phyloP scores from a whole-genome alignment of 2,797 vertebrate genomes.

The Enteromius argenteus region DNA sequence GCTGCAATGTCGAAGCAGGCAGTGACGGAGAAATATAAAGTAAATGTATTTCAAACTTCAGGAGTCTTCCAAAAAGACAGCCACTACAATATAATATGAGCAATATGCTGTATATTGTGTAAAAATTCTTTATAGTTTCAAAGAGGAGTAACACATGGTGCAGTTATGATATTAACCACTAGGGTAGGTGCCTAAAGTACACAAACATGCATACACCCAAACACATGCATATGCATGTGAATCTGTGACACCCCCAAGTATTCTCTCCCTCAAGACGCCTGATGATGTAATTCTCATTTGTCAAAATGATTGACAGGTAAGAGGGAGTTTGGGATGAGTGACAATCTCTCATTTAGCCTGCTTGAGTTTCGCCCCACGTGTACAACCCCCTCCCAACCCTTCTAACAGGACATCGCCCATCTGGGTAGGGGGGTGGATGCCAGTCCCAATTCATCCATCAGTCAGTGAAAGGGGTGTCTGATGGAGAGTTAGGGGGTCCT shows the following conservation, averaged over 20 bases:
- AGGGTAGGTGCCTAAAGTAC: background rate
- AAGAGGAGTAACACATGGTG: background rate
- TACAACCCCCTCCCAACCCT: conserved; percentile 3
- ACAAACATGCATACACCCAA: background rate
- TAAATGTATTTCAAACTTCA: background rate
- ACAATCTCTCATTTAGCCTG: conserved; percentile 52
- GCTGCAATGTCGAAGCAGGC: background rate
- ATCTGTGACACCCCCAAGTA: background rate
- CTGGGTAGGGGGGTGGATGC: conserved; percentile 30
- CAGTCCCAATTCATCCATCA: conserved; percentile 52
- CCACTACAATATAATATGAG: background rate
- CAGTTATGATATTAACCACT: background rate
- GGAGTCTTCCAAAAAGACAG: background rate
- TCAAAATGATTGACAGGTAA: conserved; percentile 73
- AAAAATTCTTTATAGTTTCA: background rate
- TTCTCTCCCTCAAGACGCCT: conserved; percentile 60
- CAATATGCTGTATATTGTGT: background rate
- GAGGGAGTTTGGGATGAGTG: conserved; percentile 34
- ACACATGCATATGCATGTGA: conserved; percentile 33
- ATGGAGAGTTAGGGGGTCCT: conserved; percentile 42
- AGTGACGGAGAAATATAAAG: background rate
- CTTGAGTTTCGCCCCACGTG: conserved; percentile 62
- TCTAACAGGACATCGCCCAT: conserved; percentile 35
- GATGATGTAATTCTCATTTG: conserved; percentile 75
- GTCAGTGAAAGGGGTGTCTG: conserved; percentile 46